Evolutionary conservation across 2,797 vertebrate species (phyloP).

Genomic region (Microcaecilia unicolor): DNA sequence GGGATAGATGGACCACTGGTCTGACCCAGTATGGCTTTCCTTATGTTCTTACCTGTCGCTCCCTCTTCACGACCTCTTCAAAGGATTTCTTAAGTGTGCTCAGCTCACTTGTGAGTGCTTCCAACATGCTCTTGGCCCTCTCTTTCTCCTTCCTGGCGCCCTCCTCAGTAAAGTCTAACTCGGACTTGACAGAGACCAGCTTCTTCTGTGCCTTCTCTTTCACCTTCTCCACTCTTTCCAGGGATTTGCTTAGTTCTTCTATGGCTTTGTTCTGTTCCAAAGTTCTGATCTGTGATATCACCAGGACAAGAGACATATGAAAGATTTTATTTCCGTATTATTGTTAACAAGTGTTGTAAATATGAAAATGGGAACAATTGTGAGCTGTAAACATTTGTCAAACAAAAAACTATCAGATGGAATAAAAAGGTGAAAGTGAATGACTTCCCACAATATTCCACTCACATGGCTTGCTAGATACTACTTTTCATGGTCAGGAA

Average conservation of each 20-base stretch:
- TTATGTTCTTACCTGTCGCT: constrained; percentile 74
- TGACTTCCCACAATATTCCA: no score
- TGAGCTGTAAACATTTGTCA: no score
- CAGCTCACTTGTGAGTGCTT: constrained; percentile 46
- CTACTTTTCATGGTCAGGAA: no score
- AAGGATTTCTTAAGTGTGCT: constrained; percentile 54
- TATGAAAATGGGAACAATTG: no score
- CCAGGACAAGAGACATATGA: neutral
- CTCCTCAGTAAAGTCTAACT: constrained; percentile 54
- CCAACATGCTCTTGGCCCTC: constrained; percentile 38
- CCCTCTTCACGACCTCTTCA: constrained; percentile 62
- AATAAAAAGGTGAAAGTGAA: no score
- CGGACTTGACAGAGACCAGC: constrained; percentile 53
- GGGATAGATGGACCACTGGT: no score
- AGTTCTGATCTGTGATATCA: constrained; percentile 63
- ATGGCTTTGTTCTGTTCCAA: constrained; percentile 71
- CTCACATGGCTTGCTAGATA: no score
- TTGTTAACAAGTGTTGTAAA: no score
- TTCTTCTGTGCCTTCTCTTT: constrained; percentile 66
- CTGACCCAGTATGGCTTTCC: no score
- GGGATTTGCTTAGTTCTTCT: constrained; percentile 66
- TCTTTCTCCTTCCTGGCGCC: constrained; percentile 57
- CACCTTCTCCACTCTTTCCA: constrained; percentile 63
- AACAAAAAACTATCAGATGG: no score
- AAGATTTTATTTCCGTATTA: no score